These are phyloP conservation scores for Homarus gammarus DNA, from an alignment of 2,888 invertebrate genomes.

Conservation along the genomic window DNA sequence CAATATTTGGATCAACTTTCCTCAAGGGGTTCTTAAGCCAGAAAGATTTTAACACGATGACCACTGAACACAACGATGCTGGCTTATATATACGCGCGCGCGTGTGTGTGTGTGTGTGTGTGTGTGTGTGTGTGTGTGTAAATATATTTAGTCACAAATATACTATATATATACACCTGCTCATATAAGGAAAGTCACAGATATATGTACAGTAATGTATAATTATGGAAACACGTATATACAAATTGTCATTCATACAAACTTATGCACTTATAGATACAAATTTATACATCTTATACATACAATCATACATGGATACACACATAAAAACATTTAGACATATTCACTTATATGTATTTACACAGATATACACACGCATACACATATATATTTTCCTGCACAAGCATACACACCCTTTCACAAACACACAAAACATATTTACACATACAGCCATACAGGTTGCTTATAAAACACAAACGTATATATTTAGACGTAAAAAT, in stretches of 20 bases:
- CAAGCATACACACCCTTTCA: too few relatives aligned
- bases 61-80: too few relatives aligned
- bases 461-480: too few relatives aligned
- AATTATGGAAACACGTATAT: too few relatives aligned
- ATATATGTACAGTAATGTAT: neutral
- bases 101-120: neutral
- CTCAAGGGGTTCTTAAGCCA: too few relatives aligned
- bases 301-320: slow-evolving; percentile 2
- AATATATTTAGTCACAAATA: neutral
- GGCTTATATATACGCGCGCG: too few relatives aligned
- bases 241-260: neutral
- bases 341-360: slow-evolving; percentile 32
- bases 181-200: neutral
- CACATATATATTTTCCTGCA: slow-evolving; percentile 14
- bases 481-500: too few relatives aligned
- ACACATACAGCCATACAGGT: too few relatives aligned
- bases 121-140: slow-evolving; percentile 10
- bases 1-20: too few relatives aligned
- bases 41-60: too few relatives aligned
- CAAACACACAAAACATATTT: too few relatives aligned
- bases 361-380: too few relatives aligned
- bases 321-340: neutral
- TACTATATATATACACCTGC: neutral
- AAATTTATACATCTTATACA: slow-evolving; percentile 2
- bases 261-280: slow-evolving; percentile 3